phyloP scores from a whole-genome alignment of 2,888 invertebrate genomes.

The Entomobrya multifasciata region DNA sequence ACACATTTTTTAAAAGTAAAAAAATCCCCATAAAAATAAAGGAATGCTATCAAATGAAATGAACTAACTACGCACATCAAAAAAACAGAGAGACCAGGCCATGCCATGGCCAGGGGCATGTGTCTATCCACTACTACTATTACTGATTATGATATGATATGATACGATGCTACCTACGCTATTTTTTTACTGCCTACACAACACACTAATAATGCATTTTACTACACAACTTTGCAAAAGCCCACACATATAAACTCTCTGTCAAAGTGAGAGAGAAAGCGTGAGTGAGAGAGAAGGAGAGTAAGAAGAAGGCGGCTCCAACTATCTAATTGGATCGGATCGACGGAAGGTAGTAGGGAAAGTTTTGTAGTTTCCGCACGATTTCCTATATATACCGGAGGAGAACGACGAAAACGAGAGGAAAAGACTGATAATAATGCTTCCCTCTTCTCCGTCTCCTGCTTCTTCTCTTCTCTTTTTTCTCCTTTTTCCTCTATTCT shows the following conservation, averaged over 20 bases:
- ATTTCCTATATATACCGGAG: conserved; percentile 76
- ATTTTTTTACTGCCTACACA: no score
- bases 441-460: conserved; percentile 60
- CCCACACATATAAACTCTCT: conserved; percentile 13
- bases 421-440: conserved; percentile 71
- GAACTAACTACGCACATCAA: no score
- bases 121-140: no score
- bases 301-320: conserved; percentile 75
- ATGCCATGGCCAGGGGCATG: background rate
- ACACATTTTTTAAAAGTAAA: background rate
- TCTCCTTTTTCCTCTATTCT: conserved; percentile 37
- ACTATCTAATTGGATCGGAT: conserved; percentile 79
- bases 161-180: no score
- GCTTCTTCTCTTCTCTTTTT: conserved; percentile 28
- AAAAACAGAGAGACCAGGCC: no score
- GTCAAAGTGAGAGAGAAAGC: background rate
- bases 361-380: conserved; percentile 80
- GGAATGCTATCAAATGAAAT: no score
- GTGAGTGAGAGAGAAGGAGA: conserved; percentile 5
- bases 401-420: conserved; percentile 67
- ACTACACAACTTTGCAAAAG: background rate
- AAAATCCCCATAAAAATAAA: background rate
- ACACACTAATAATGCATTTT: no score
- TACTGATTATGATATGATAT: no score
- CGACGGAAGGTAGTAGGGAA: conserved; percentile 80